These are phyloP conservation scores for Phoxinus dragarum DNA, from an alignment of 2,797 vertebrate species.

Conservation along the genomic window DNA sequence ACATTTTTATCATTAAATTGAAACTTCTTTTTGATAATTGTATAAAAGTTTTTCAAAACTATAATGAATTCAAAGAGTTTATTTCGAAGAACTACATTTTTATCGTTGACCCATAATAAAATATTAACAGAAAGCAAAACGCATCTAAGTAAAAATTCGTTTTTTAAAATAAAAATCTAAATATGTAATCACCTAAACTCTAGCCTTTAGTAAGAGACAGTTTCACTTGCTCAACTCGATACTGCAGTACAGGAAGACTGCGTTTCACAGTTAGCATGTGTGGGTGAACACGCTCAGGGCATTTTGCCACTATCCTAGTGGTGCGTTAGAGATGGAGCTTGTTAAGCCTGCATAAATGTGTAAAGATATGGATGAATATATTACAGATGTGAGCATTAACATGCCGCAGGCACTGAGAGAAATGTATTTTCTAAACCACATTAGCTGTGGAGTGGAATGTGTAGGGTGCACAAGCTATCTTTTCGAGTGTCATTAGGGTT, in stretches of 20 bases:
- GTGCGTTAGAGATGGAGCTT: constrained; percentile 80
- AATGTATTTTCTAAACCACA: constrained; percentile 55
- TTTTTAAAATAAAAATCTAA: constrained; percentile 12
- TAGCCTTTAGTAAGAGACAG: constrained; percentile 44
- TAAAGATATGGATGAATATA: constrained; percentile 75
- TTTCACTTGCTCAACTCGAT: constrained; percentile 44
- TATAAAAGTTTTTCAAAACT: background rate
- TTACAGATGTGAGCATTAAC: constrained; percentile 69
- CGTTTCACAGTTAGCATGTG: constrained; percentile 80
- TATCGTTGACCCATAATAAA: background rate
- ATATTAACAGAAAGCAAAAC: background rate
- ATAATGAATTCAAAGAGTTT: background rate
- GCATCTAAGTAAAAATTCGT: background rate
- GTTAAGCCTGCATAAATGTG: constrained; percentile 76
- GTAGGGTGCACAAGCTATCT: constrained; percentile 52
- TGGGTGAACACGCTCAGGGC: constrained; percentile 76
- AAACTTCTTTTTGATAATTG: background rate
- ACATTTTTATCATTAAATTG: background rate
- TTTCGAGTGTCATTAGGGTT: constrained; percentile 41
- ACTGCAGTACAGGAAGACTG: constrained; percentile 54
- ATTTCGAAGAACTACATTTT: background rate
- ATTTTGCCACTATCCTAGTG: constrained; percentile 75
- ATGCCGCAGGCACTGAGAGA: constrained; percentile 49
- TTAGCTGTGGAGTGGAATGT: constrained; percentile 58
- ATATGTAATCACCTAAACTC: constrained; percentile 37